These are phyloP conservation scores for Xiphydria camelus DNA, from an alignment of 2,888 invertebrate genomes.

Conservation along the genomic window DNA sequence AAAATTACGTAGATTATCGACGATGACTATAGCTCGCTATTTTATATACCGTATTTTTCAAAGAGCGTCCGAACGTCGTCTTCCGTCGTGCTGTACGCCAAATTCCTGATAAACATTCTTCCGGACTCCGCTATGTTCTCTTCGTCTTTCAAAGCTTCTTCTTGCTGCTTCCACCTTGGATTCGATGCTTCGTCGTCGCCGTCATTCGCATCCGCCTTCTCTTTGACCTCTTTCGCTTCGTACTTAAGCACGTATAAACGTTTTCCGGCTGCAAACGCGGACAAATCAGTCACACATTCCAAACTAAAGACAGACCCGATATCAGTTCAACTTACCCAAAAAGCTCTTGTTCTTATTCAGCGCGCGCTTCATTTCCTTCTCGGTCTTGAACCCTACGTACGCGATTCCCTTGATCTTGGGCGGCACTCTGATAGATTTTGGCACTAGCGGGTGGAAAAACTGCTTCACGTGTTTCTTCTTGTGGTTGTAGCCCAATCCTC, in stretches of 20 bases:
- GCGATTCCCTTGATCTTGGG: constrained; percentile 80
- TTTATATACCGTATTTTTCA: constrained; percentile 75
- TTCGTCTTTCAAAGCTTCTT: constrained; percentile 68
- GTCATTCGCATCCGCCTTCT: constrained; percentile 40
- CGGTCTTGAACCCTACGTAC: constrained; percentile 86
- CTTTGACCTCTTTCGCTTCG: constrained; percentile 56
- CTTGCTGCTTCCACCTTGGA: constrained; percentile 66
- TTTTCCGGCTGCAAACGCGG: constrained; percentile 69
- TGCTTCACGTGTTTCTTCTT: constrained; percentile 83
- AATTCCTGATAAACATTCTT: constrained; percentile 87
- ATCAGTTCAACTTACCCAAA: constrained; percentile 66
- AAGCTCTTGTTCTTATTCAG: constrained; percentile 84
- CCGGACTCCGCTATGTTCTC: constrained; percentile 89
- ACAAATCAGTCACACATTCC: background rate
- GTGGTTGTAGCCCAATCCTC: constrained; percentile 75
- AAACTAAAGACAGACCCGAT: constrained; percentile 10
- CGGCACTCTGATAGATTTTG: constrained; percentile 80
- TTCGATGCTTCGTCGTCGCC: constrained; percentile 34
- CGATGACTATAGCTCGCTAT: too few species aligned
- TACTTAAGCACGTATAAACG: constrained; percentile 64
- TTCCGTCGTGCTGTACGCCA: constrained; percentile 84
- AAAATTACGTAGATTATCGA: too few species aligned
- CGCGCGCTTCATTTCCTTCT: constrained; percentile 78
- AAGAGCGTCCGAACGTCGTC: constrained; percentile 83
- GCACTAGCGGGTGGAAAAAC: constrained; percentile 81